Evolutionary conservation across 1,140 invertebrate species (phyloP).

Genomic region (Drosophila orena): DNA sequence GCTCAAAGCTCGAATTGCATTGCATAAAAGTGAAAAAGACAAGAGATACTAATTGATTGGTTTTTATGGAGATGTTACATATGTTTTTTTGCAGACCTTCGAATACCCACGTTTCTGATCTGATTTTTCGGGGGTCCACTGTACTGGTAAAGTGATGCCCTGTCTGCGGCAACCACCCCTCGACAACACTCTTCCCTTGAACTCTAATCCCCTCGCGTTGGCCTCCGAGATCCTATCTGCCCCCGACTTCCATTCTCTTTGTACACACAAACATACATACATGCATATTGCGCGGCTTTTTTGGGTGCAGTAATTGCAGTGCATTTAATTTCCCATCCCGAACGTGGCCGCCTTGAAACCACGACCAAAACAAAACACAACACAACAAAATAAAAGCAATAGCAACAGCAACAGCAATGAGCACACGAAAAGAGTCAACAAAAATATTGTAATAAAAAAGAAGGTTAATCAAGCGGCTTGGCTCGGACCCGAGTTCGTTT

Average conservation of each 20-base stretch:
- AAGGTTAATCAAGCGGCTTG: constrained; percentile 75
- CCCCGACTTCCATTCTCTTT: constrained; percentile 30
- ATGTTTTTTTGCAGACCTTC: background rate
- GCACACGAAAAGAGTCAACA: constrained; percentile 27
- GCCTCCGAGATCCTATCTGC: constrained; percentile 32
- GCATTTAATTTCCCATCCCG: constrained; percentile 58
- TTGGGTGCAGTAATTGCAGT: constrained; percentile 62
- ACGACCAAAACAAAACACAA: constrained; percentile 28
- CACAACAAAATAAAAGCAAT: constrained; percentile 1
- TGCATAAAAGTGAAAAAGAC: background rate
- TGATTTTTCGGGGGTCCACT: background rate
- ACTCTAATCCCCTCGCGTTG: constrained; percentile 27
- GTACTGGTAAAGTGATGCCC: constrained; percentile 4
- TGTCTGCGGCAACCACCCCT: constrained; percentile 4
- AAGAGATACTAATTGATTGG: background rate
- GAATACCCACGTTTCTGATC: no score
- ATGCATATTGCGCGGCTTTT: background rate
- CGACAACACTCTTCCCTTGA: constrained; percentile 30
- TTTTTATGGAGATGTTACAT: background rate
- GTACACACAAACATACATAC: no score
- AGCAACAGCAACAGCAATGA: background rate
- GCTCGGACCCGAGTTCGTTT: constrained; percentile 31
- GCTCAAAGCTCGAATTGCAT: constrained; percentile 7
- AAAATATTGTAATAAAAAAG: constrained; percentile 66
- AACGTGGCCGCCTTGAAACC: constrained; percentile 58